phyloP scores from a whole-genome alignment of 2,797 vertebrate species.

The Uromys caudimaculatus region DNA sequence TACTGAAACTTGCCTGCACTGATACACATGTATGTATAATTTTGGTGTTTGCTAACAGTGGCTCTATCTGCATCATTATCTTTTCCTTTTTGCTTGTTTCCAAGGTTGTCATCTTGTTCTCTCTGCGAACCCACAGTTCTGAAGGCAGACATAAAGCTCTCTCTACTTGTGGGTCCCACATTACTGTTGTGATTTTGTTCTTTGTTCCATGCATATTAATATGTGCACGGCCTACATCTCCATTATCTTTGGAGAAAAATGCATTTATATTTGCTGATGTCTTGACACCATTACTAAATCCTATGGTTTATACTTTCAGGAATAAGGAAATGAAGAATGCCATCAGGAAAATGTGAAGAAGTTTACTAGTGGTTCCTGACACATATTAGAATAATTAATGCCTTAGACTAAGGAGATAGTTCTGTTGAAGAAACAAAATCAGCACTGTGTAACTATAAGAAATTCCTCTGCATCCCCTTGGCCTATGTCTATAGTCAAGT shows the following conservation, averaged over 20 bases:
- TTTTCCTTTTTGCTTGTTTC: not conserved
- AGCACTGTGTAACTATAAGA: not conserved
- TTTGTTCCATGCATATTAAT: not conserved
- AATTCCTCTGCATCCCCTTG: not conserved
- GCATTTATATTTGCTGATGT: not conserved
- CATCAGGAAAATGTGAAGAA: not conserved
- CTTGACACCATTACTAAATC: not conserved
- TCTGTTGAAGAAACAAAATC: not conserved
- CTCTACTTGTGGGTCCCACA: not conserved
- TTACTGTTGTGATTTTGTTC: not conserved
- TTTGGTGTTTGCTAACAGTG: not conserved
- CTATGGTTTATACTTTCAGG: not conserved
- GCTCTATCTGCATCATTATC: not conserved
- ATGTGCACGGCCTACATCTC: not conserved
- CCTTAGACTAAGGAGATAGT: not conserved
- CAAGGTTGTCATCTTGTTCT: not conserved
- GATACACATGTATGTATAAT: not conserved
- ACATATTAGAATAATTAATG: not conserved
- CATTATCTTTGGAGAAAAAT: not conserved
- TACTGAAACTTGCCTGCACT: not conserved
- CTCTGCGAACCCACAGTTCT: not conserved
- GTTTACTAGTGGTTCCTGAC: not conserved
- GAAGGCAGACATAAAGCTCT: not conserved
- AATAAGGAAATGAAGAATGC: not conserved
- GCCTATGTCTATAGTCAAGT: not conserved